Evolutionary conservation across 2,113 vertebrate genomes (phyloP).

Genomic region (Corydoras sp.): DNA sequence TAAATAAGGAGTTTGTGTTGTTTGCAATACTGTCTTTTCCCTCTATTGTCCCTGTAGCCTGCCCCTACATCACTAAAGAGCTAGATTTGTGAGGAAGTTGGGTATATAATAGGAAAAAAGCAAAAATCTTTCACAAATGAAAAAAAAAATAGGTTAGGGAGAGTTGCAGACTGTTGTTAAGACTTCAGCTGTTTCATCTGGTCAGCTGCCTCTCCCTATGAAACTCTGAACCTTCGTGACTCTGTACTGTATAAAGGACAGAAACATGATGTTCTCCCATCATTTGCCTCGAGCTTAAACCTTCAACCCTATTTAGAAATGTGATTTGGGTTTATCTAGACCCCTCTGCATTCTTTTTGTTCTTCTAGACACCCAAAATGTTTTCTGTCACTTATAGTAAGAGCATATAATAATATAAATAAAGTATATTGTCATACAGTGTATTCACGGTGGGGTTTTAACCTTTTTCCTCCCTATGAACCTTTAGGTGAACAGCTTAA

Average conservation of each 20-base stretch:
- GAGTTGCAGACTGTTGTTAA: not conserved
- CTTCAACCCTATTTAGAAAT: not conserved
- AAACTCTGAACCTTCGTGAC: not conserved
- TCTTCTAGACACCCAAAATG: not conserved
- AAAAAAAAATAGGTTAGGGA: not conserved
- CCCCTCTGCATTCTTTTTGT: not conserved
- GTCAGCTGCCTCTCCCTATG: not conserved
- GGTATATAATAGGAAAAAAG: not conserved
- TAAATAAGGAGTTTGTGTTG: conserved; percentile 38
- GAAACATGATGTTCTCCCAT: not conserved
- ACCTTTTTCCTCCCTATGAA: too few species aligned
- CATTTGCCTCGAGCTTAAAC: not conserved
- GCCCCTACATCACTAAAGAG: not conserved
- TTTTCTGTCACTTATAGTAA: too few species aligned
- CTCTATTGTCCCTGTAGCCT: not conserved
- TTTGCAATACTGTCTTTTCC: not conserved
- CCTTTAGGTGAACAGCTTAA: not conserved
- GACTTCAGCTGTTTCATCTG: not conserved
- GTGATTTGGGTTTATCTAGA: conserved; percentile 2
- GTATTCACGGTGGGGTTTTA: too few species aligned
- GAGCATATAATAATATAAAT: too few species aligned
- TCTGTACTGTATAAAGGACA: not conserved
- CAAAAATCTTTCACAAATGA: not conserved
- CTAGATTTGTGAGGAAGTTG: not conserved
- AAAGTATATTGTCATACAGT: too few species aligned